These are phyloP conservation scores for Dipus sagitta DNA, from an alignment of 2,797 vertebrate genomes.

Conservation along the genomic window DNA sequence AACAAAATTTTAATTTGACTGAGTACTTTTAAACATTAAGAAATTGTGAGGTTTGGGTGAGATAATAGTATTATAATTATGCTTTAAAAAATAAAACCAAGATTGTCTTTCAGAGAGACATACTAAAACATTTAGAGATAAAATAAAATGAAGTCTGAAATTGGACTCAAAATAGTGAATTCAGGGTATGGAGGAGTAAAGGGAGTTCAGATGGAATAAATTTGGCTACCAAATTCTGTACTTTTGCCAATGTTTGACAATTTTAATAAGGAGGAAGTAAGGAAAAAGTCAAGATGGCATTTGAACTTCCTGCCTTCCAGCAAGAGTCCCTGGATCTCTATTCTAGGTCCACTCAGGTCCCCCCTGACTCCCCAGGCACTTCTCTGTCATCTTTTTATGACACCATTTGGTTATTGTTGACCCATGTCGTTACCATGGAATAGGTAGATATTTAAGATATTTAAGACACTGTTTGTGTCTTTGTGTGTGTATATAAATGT, in stretches of 20 bases:
- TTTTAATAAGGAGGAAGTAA: background rate
- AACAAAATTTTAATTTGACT: conserved; percentile 18
- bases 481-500: too few species aligned
- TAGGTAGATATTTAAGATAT: background rate
- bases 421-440: background rate
- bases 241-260: background rate
- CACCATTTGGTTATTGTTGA: background rate
- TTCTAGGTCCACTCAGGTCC: background rate
- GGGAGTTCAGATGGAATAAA: background rate
- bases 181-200: background rate
- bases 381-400: background rate
- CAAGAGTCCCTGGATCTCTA: background rate
- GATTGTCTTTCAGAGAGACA: background rate
- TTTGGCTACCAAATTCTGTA: background rate
- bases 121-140: background rate
- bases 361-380: background rate
- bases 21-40: conserved; percentile 1
- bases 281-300: background rate
- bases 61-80: background rate
- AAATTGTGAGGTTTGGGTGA: background rate
- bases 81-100: background rate
- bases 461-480: too few species aligned
- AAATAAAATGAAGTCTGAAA: background rate
- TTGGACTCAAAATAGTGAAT: background rate
- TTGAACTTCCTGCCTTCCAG: background rate